Evolutionary conservation across 2,888 invertebrate species (phyloP).

Genomic region (Apamea monoglypha): DNA sequence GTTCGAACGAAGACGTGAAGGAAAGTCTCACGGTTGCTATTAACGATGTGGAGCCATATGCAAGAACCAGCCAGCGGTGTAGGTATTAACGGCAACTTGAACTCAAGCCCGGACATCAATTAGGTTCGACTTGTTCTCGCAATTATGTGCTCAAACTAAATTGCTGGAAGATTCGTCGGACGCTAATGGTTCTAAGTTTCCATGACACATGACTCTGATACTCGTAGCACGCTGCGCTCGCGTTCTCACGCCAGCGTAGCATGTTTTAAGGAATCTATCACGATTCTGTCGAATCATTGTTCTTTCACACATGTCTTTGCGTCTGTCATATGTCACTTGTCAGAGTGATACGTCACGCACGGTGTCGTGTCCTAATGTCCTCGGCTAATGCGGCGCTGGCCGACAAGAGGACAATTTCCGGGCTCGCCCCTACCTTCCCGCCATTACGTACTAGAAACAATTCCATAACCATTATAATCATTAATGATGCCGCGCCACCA

Average conservation of each 20-base stretch:
- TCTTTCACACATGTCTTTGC: slow-evolving; percentile 69
- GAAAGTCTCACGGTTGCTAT: slow-evolving; percentile 64
- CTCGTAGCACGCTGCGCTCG: slow-evolving; percentile 25
- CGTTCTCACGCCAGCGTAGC: slow-evolving; percentile 59
- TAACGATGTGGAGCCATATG: slow-evolving; percentile 68
- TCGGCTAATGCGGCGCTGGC: slow-evolving; percentile 84
- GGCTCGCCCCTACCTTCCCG: slow-evolving; percentile 85
- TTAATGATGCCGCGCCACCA: slow-evolving; percentile 80
- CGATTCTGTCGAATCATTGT: slow-evolving; percentile 77
- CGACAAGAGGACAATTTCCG: slow-evolving; percentile 89
- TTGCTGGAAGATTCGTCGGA: slow-evolving; percentile 87
- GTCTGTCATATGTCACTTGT: slow-evolving; percentile 82
- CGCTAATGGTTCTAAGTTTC: slow-evolving; percentile 84
- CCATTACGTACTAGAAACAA: slow-evolving; percentile 87
- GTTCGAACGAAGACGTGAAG: slow-evolving; percentile 27
- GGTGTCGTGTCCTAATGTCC: slow-evolving; percentile 84
- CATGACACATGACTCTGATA: slow-evolving; percentile 79
- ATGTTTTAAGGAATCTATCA: slow-evolving; percentile 59
- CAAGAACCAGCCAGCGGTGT: slow-evolving; percentile 72
- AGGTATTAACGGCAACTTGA: slow-evolving; percentile 84
- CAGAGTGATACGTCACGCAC: slow-evolving; percentile 82
- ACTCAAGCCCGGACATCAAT: slow-evolving; percentile 86
- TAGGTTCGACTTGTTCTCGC: slow-evolving; percentile 88
- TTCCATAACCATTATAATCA: slow-evolving; percentile 85
- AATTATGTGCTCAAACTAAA: slow-evolving; percentile 89